These are phyloP conservation scores for Hylyphantes graminicola DNA, from an alignment of 1,140 invertebrate species.

Conservation along the genomic window DNA sequence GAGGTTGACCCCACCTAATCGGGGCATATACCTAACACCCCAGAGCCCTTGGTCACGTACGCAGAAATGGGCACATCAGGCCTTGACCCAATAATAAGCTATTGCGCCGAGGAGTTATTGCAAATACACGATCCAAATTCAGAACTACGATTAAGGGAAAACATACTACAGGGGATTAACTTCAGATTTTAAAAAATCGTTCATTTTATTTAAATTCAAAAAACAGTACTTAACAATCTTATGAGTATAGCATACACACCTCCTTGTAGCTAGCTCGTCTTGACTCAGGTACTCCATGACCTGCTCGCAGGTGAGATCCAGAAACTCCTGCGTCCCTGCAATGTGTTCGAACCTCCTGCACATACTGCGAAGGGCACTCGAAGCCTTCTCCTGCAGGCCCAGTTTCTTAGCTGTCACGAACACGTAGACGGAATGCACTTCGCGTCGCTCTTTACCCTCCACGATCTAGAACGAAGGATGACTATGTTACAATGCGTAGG, in stretches of 20 bases:
- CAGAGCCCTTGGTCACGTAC: no score
- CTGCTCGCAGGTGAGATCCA: constrained; percentile 13
- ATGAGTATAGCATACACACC: constrained; percentile 1
- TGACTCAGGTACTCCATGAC: constrained; percentile 31
- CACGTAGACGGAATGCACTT: constrained; percentile 43
- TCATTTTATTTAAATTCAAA: no score
- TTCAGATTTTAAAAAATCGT: background rate
- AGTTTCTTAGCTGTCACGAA: constrained; percentile 44
- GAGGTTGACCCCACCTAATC: no score
- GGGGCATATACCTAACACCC: no score
- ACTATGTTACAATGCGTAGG: no score
- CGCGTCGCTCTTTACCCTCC: constrained; percentile 2
- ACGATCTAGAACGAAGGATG: constrained; percentile 13
- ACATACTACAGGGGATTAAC: no score
- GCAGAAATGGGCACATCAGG: no score
- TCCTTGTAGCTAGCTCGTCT: constrained; percentile 32
- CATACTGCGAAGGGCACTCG: constrained; percentile 18
- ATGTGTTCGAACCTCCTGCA: constrained; percentile 45
- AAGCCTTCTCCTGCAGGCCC: background rate
- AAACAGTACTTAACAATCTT: no score
- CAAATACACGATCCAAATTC: no score
- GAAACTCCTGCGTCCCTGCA: constrained; percentile 45
- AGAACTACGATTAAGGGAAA: no score
- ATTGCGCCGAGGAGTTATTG: no score
- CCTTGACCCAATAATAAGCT: no score